Base-by-base conservation (phyloP, 2,113 vertebrate species). In the Vidua chalybeata region DNA sequence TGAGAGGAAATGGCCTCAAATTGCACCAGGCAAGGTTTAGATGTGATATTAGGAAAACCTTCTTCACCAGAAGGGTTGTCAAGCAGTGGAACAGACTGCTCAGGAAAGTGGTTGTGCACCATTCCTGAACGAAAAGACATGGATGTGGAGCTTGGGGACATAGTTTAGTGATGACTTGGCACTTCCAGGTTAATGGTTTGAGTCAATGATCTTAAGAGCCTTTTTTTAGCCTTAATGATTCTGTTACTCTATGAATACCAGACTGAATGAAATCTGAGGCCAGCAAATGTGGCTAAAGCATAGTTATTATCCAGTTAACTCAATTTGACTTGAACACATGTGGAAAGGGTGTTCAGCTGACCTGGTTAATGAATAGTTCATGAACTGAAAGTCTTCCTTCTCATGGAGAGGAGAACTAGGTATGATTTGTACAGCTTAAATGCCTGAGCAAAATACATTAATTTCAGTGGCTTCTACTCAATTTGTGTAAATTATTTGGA, bases 321-420 rank as follows among this genome's bases (percentile, higher is more conserved):
- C 59, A 78, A 61, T 80, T 19, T 83, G 71, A 64, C 78, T 78
- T 89, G 71, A 73, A 73, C 30, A 37, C 19, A 28, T 3, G 41
- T 76, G 73, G 77, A 62, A 82, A 46, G 51, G 13, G 46, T 84
- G n/a, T 91, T 88, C 79, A 91, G 37, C 74, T 82, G 58, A 76
- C 74, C 71, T 85, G 71, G 49, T 77, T 94, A 91, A 91, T 91
- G 54, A 90, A 49, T 21, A 78, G 90, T 85, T 94, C 66, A 31
- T 82, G 62, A 93, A 72, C 74, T 75, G 81, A 71, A 46, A 59
- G n/a, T 79, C 45, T 93, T 74, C 33, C 33, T 63, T 30, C 55
- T 67, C 28, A 23, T 15, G 49, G 66, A 79, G 54, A 61, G 43
- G 31, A 74, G 43, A 84, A 54, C 73, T 63, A 71, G 15, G 22